These are phyloP conservation scores for Andrena hattorfiana DNA, from an alignment of 2,888 invertebrate genomes.

Conservation along the genomic window DNA sequence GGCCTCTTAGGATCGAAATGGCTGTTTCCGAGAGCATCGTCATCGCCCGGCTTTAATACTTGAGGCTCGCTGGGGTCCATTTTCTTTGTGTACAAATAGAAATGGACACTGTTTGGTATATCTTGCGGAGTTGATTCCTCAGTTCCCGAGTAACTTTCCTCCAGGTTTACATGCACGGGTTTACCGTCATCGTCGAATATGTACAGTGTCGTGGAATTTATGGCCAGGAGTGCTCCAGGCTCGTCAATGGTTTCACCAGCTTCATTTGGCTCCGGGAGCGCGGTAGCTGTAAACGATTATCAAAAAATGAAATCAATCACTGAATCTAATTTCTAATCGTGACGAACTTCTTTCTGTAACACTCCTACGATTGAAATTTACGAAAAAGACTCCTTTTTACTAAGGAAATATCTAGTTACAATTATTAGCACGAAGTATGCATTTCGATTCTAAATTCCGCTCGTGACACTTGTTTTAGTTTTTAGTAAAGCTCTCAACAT, in stretches of 20 bases:
- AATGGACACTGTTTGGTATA: neutral
- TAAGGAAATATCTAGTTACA: too few relatives aligned
- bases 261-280: neutral
- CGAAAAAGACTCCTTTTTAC: too few relatives aligned
- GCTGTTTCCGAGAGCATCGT: neutral
- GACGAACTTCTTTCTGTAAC: too few relatives aligned
- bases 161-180: neutral
- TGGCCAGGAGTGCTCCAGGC: neutral
- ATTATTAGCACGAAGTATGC: too few relatives aligned
- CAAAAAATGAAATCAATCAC: too few relatives aligned
- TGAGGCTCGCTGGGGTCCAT: too few relatives aligned
- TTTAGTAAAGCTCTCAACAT: too few relatives aligned
- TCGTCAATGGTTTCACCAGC: neutral
- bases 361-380: too few relatives aligned
- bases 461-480: too few relatives aligned
- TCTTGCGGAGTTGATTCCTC: constrained; percentile 16
- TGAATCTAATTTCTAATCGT: too few relatives aligned
- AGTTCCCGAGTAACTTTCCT: neutral
- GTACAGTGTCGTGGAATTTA: constrained; percentile 5
- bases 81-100: neutral
- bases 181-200: constrained; percentile 46
- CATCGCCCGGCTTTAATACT: neutral
- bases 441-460: too few relatives aligned
- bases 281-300: too few relatives aligned
- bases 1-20: neutral